Base-by-base conservation (phyloP, 2,797 vertebrate species). In the Ara ararauna region DNA sequence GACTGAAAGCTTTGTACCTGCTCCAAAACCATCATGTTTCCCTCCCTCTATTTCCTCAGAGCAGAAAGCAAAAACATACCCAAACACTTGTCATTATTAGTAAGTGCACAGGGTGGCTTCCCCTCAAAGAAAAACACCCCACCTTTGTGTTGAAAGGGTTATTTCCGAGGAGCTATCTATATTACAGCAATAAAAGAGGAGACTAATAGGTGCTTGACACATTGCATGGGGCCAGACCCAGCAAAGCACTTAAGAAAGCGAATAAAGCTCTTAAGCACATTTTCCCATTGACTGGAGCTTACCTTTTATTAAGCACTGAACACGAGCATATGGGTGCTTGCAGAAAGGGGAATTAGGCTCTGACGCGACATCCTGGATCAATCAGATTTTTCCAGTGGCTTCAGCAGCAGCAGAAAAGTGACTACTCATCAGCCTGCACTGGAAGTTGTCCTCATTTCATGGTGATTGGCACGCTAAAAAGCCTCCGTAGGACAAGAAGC, bases 251-350 rank as follows among this genome's bases (percentile, higher is more conserved):
- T 94, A 92, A 94, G 94, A 88, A 77, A 79, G 42, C 5, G 19
- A 77, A 89, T 90, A 96, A 96, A 95, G 79, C 93, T 89, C 94
- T 92, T 94, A 95, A 96, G 94, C 71, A 91, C 51, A 94, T 94
- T 94, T 96, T 97, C 83, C 90, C 75, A 62, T 54, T 95, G 91
- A 91, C 91, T 92, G 83, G 86, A 91, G 80, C 88, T 96, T 94
- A 90, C 83, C 87, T 94, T 93, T 93, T 68, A 71, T 87, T 96
- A 94, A 90, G 84, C 74, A 47, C 86, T 71, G 17, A 85, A 77
- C 40, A 72, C 0, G 1, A 80, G 71, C 6, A 3, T 36, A 64
- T 9, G 85, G 50, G 76, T 61, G 82, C 85, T 93, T 5, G 22
- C 76, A 87, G 85, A 87, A 93, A 96, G 0, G 29, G 61, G 93